Evolutionary conservation across 2,113 vertebrate genomes (phyloP).

Genomic region (Albula glossodonta): DNA sequence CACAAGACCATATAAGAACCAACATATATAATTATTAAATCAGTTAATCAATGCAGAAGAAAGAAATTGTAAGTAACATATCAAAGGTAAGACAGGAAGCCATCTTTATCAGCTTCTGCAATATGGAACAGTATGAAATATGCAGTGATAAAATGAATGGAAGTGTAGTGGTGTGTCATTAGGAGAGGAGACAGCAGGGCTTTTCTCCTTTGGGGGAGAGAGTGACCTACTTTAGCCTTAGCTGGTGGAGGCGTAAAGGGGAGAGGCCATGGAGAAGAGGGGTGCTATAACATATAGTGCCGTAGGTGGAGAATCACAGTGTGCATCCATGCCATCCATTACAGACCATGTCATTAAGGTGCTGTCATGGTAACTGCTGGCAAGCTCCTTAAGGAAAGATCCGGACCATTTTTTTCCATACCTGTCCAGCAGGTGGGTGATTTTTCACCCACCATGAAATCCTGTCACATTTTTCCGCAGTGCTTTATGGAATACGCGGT

Average conservation of each 20-base stretch:
- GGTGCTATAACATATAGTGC: background rate
- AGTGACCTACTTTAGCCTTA: slow-evolving; percentile 1
- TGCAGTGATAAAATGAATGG: background rate
- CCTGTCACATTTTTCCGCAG: too few relatives aligned
- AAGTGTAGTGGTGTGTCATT: background rate
- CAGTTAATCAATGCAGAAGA: too few relatives aligned
- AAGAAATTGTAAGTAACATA: too few relatives aligned
- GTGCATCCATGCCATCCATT: background rate
- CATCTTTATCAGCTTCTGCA: background rate
- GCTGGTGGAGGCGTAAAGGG: background rate
- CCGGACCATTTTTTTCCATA: too few relatives aligned
- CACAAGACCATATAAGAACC: too few relatives aligned
- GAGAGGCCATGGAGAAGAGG: background rate
- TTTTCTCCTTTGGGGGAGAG: background rate
- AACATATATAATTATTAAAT: too few relatives aligned
- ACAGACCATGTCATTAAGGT: too few relatives aligned
- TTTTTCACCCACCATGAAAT: too few relatives aligned
- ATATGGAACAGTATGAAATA: background rate
- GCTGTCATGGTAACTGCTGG: too few relatives aligned
- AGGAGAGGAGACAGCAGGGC: background rate
- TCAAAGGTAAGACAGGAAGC: background rate
- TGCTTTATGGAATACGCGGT: too few relatives aligned
- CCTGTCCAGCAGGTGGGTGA: too few relatives aligned
- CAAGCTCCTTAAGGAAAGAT: too few relatives aligned
- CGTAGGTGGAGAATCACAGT: background rate